phyloP scores from a whole-genome alignment of 2,888 invertebrate species.

The Drosophila nr. medialis region DNA sequence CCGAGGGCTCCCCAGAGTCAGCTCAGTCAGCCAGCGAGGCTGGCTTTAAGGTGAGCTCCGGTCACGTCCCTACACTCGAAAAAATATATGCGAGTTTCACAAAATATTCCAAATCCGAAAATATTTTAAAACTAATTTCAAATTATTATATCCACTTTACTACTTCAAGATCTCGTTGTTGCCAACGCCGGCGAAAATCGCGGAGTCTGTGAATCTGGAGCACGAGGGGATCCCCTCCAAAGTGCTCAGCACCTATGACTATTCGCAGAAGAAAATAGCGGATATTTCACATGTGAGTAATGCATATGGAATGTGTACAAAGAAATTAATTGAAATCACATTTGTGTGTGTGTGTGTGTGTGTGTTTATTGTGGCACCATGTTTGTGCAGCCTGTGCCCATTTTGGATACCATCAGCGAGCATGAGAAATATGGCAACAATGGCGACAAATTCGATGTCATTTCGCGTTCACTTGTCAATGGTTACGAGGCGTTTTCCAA shows the following conservation, averaged over 20 bases:
- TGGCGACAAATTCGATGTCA: slow-evolving; percentile 88
- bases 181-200: slow-evolving; percentile 73
- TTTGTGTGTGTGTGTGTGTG: not conserved
- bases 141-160: not conserved
- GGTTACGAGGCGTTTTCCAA: slow-evolving; percentile 89
- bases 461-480: slow-evolving; percentile 88
- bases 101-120: not conserved
- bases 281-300: slow-evolving; percentile 79
- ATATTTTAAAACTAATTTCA: not conserved
- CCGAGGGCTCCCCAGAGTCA: slow-evolving; percentile 48
- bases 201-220: slow-evolving; percentile 83
- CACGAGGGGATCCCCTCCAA: slow-evolving; percentile 82
- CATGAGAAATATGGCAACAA: slow-evolving; percentile 92
- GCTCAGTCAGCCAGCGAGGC: slow-evolving; percentile 45
- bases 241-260: slow-evolving; percentile 81
- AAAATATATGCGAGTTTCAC: not conserved
- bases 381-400: slow-evolving; percentile 87
- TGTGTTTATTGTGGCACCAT: slow-evolving; percentile 7
- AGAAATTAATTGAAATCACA: not conserved
- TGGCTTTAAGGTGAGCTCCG: slow-evolving; percentile 71
- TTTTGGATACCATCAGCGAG: slow-evolving; percentile 91
- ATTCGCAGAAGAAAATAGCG: slow-evolving; percentile 78
- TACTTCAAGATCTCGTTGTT: slow-evolving; percentile 67
- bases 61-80: not conserved
- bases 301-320: not conserved